Evolutionary conservation across 2,888 invertebrate genomes (phyloP).

Genomic region (Agrochola lota): DNA sequence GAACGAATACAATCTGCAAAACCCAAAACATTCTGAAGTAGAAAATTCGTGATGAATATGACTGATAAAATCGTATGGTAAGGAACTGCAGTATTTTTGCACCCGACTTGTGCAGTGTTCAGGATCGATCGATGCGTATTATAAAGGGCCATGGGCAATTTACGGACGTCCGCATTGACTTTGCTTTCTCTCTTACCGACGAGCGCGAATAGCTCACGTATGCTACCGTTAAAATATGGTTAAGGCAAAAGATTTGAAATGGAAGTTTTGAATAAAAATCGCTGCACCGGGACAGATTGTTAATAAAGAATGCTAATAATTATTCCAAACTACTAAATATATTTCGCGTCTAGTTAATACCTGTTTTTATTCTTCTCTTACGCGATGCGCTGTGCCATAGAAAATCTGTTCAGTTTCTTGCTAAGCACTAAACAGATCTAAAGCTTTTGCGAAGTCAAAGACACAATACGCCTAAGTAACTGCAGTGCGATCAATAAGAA

Average conservation of each 20-base stretch:
- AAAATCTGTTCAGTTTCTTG: neutral
- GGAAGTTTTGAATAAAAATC: neutral
- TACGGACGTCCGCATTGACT: constrained; percentile 1
- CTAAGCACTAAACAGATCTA: neutral
- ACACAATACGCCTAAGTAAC: neutral
- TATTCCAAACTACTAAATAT: neutral
- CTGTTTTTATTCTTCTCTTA: neutral
- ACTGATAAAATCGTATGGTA: neutral
- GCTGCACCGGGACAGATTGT: neutral
- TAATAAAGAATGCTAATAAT: neutral
- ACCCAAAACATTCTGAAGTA: neutral
- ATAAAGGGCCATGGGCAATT: constrained; percentile 12
- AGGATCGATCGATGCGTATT: constrained; percentile 36
- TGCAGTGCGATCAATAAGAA: constrained; percentile 9
- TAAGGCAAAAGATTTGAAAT: neutral
- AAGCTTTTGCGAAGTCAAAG: neutral
- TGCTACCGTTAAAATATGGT: constrained; percentile 1
- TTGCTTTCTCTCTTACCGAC: constrained; percentile 2
- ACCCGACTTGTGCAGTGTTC: constrained; percentile 31
- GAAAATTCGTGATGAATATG: neutral
- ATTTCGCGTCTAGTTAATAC: neutral
- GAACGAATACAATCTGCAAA: constrained; percentile 10
- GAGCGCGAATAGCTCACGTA: neutral
- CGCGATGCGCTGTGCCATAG: neutral
- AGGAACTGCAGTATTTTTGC: neutral